phyloP scores from a whole-genome alignment of 2,888 invertebrate species.

The Phengaris alcon region DNA sequence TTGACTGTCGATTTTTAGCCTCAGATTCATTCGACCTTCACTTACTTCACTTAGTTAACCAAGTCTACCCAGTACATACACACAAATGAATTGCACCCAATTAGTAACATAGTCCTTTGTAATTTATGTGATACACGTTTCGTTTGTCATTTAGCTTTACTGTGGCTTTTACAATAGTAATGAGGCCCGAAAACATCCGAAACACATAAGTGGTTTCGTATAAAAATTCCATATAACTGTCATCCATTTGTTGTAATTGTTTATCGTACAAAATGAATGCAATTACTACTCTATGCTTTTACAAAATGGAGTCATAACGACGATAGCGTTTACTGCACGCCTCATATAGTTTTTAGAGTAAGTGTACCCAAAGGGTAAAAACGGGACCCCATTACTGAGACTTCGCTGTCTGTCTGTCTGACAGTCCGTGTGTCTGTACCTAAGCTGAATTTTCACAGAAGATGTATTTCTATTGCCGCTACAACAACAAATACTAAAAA shows the following conservation, averaged over 20 bases:
- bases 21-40: neutral
- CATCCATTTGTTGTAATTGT: neutral
- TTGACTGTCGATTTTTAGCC: neutral
- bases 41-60: neutral
- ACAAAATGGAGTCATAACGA: no score
- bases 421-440: no score
- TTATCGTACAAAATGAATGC: no score
- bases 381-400: no score
- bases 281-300: no score
- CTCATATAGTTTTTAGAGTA: no score
- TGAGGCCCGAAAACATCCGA: neutral
- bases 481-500: no score
- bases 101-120: neutral
- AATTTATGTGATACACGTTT: neutral
- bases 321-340: no score
- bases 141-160: neutral
- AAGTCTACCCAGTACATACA: neutral
- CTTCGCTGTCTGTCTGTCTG: no score
- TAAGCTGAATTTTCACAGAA: no score
- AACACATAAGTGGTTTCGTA: conserved; percentile 1
- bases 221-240: neutral
- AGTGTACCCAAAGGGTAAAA: no score
- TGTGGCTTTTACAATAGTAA: neutral
- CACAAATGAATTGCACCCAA: neutral
- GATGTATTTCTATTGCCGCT: no score